Evolutionary conservation across 2,797 vertebrate genomes (phyloP).

Genomic region (Chanos chanos): DNA sequence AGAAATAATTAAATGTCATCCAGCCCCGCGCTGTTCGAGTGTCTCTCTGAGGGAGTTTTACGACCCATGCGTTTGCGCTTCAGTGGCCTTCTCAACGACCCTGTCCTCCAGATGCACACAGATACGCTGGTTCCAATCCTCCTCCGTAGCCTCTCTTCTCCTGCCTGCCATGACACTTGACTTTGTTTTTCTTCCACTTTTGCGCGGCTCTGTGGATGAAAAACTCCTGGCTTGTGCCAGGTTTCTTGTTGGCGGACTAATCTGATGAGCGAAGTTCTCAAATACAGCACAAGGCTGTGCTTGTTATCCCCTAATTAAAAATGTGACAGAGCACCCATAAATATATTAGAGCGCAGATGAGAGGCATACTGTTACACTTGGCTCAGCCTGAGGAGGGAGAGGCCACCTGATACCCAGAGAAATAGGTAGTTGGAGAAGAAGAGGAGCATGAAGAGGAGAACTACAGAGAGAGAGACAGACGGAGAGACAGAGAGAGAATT

Average conservation of each 20-base stretch:
- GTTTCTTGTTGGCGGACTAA: constrained; percentile 50
- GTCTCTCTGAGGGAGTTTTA: constrained; percentile 58
- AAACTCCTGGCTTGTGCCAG: constrained; percentile 41
- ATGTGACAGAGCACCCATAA: constrained; percentile 60
- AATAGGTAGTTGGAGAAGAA: background rate
- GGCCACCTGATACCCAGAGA: constrained; percentile 44
- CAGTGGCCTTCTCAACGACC: constrained; percentile 46
- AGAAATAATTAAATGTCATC: constrained; percentile 67
- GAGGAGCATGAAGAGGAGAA: too few relatives aligned
- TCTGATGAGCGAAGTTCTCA: constrained; percentile 52
- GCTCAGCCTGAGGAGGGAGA: constrained; percentile 43
- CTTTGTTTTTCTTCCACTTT: constrained; percentile 37
- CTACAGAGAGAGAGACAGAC: background rate
- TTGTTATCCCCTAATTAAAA: constrained; percentile 73
- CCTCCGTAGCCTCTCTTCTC: constrained; percentile 7
- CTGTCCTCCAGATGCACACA: constrained; percentile 37
- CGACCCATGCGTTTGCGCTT: constrained; percentile 49
- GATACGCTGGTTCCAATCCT: constrained; percentile 4
- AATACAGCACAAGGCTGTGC: constrained; percentile 56
- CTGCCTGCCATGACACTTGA: constrained; percentile 44
- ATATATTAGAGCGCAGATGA: constrained; percentile 49
- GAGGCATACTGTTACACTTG: constrained; percentile 53
- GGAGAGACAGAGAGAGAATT: constrained; percentile 36
- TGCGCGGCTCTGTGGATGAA: constrained; percentile 24
- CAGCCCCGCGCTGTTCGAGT: constrained; percentile 44